Evolutionary conservation across 1,140 invertebrate genomes (phyloP), one percentile per base, ranked within the genome.

Genomic region (Drosophila grimshawi): DNA sequence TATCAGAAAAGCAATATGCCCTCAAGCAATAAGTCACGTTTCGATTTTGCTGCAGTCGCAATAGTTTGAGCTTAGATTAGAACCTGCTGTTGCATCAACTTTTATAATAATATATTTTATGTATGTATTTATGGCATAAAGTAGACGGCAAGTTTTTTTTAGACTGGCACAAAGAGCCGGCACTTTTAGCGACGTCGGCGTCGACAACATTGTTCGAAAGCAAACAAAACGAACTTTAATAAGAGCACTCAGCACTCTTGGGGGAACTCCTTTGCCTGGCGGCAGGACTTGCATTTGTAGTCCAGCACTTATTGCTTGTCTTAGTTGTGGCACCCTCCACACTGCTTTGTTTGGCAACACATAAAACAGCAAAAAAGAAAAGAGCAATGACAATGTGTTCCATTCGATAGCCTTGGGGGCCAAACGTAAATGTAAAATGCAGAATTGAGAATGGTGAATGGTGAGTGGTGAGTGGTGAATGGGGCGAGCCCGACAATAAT

Each of bases 191-290:
- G 10, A 43, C 49, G 76, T 53, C 77, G 19, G 19, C 19, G 82
- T 60, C 75, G 67, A 65, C 67, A 78, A 79, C 83, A 88, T 86
- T 86, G 83, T 88, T 48, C 68, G 66, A 48, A 70, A 60, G 62
- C 83, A 70, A 83, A 86, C 85, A 88, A 86, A 88, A 88, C 72
- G 72, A 82, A 82, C 80, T 88, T 86, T 86, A 83, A 86, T 86
- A 86, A 88, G 78, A 88, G 83, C 83, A 61, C 81, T 80, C 65
- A 60, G 41, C 11, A 51, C 57, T 68, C 71, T 74, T 29, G 45
- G 57, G 48, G n/a, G 65, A 45, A 69, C 61, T 55, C 32, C 39
- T 19, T 19, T 43, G 29, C 46, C 53, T 27, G 19, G 10, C 39
- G 39, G 39, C 39, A 43, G 10, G 35, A 37, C 10, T 4, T n/a